Evolutionary conservation across 2,797 vertebrate genomes (phyloP).

Genomic region (Botia kubotai): DNA sequence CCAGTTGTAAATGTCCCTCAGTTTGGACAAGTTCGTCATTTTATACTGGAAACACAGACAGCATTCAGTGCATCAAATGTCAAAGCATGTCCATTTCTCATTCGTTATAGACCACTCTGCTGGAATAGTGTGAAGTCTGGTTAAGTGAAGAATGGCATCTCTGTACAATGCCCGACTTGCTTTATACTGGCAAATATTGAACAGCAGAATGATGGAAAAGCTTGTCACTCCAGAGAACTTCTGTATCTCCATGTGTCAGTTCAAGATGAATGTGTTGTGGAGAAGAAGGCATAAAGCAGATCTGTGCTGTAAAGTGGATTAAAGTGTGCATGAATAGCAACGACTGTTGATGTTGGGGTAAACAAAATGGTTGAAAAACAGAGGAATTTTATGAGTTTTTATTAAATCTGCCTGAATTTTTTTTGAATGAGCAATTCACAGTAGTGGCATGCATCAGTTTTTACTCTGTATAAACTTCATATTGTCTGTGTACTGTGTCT

Average conservation of each 20-base stretch:
- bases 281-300: constrained; percentile 27
- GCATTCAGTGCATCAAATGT: neutral
- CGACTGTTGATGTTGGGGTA: neutral
- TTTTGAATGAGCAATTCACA: too few relatives aligned
- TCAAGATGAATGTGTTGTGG: constrained; percentile 42
- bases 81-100: constrained; percentile 23
- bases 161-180: constrained; percentile 69
- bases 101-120: constrained; percentile 38
- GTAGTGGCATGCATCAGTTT: too few relatives aligned
- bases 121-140: constrained; percentile 60
- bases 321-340: constrained; percentile 14
- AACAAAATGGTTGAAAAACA: neutral
- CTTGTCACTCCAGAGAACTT: constrained; percentile 37
- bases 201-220: constrained; percentile 36
- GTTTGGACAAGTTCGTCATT: constrained; percentile 16
- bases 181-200: constrained; percentile 36
- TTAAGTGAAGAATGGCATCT: constrained; percentile 81
- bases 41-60: constrained; percentile 31
- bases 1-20: neutral
- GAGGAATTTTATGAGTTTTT: too few relatives aligned
- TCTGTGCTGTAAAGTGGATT: constrained; percentile 31
- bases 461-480: too few relatives aligned
- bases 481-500: too few relatives aligned
- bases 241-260: constrained; percentile 26
- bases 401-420: too few relatives aligned